These are phyloP conservation scores for Dasyurus viverrinus DNA, from an alignment of 2,113 vertebrate species.

Conservation along the genomic window DNA sequence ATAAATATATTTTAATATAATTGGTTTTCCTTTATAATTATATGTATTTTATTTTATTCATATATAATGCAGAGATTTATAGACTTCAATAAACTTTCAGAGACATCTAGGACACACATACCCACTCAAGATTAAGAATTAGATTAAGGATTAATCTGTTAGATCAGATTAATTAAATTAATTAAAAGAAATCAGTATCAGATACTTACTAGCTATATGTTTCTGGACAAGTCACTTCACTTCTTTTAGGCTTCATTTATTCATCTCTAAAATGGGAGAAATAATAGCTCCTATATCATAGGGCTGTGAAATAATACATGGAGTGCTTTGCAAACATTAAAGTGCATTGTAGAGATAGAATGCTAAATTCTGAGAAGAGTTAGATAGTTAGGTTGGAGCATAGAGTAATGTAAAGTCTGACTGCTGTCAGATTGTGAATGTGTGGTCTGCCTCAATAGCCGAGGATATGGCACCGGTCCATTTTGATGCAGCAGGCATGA, in stretches of 20 bases:
- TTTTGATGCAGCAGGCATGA: background rate
- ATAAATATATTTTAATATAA: background rate
- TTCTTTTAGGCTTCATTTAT: background rate
- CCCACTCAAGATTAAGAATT: background rate
- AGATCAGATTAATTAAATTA: background rate
- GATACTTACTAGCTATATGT: background rate
- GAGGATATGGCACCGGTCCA: background rate
- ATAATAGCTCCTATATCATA: background rate
- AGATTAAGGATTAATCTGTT: background rate
- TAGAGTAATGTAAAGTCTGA: background rate
- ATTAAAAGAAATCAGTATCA: no score
- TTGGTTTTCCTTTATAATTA: background rate
- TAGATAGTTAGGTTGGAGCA: background rate
- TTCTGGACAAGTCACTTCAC: background rate
- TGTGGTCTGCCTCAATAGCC: background rate
- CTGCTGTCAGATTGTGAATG: background rate
- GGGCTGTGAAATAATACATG: background rate
- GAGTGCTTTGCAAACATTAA: background rate
- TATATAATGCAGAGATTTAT: background rate
- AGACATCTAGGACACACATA: background rate
- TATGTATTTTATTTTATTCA: conserved; percentile 12
- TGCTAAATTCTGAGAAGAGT: background rate
- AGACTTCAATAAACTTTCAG: background rate
- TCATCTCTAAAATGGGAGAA: background rate
- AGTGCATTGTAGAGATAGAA: background rate